Base-by-base conservation (phyloP, 2,113 vertebrate genomes). In the Ciconia maguari region DNA sequence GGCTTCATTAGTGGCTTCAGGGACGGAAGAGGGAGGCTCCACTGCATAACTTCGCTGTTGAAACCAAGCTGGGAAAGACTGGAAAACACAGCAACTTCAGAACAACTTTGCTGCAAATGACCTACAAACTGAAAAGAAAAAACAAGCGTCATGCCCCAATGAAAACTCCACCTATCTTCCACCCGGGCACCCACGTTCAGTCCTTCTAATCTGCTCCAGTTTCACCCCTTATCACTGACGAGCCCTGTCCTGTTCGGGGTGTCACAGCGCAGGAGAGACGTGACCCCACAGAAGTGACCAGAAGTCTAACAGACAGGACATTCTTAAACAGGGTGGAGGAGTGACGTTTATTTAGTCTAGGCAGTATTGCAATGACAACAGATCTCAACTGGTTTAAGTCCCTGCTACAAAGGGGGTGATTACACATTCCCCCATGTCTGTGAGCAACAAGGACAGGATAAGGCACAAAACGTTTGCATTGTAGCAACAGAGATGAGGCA, bases 211-310 rank as follows among this genome's bases (percentile, higher is more conserved):
- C 41, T 76, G 52, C 58, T 55, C 79, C 58, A 49, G 30, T 44
- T 78, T 52, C 6, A 1, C 5, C 44, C 44, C n/a, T 60, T 26
- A 1, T 2, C 65, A 15, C 24, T 57, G 36, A 30, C 0, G 0
- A 41, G 66, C 52, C 22, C 36, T 65, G 14, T 16, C 76, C 68
- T 5, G 14, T 21, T 16, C 2, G 9, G 16, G 32, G 41, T 26
- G 57, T 6, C 60, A 8, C 44, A 65, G 8, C 3, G 3, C 24
- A 7, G 18, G 32, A 38, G 19, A 51, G 61, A 38, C 1, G 11
- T 2, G 71, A 75, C 48, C 64, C 25, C 21, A 18, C 5, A 3
- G 41, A 34, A 71, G 34, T 0, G 7, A 61, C 21, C 5, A 17
- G 10, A 42, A 70, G 7, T 62, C 41, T 25, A 41, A 57, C 1